Conservation (phyloP, 2,113 vertebrate genomes). For the Urocolius indicus region DNA sequence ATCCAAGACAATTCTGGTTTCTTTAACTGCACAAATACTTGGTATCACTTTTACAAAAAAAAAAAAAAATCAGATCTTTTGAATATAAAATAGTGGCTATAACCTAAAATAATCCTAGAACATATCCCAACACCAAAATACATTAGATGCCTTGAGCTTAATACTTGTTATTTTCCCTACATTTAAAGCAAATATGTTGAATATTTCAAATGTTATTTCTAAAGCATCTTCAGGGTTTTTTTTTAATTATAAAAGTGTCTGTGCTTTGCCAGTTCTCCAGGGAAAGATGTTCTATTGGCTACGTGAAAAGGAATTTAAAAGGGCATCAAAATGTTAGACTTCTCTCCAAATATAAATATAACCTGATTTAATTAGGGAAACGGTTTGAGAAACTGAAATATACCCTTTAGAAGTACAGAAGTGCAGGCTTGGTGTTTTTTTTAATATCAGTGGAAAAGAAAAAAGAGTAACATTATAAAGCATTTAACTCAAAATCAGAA, state of each 20-base stretch:
- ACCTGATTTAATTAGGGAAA: slow-evolving; percentile 51
- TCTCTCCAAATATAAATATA: slow-evolving; percentile 60
- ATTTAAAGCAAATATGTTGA: not conserved
- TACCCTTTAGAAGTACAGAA: not conserved
- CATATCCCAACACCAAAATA: not conserved
- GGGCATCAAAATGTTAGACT: slow-evolving; percentile 70
- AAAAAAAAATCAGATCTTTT: slow-evolving; percentile 4
- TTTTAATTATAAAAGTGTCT: not conserved
- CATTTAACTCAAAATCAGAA: slow-evolving; percentile 73
- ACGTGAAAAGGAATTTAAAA: slow-evolving; percentile 67
- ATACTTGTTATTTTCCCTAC: not conserved
- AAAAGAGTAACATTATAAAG: slow-evolving; percentile 51
- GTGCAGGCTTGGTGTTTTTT: not conserved
- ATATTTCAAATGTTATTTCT: slow-evolving; percentile 21
- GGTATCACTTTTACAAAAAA: not conserved
- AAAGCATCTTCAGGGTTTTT: not conserved
- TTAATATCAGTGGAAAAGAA: not conserved
- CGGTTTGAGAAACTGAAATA: not conserved
- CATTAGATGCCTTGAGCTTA: not conserved
- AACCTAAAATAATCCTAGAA: not conserved
- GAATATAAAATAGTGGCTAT: not conserved
- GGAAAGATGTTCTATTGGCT: slow-evolving; percentile 7
- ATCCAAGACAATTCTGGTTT: not conserved
- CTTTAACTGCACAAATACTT: not conserved
- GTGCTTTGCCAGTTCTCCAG: not conserved